Evolutionary conservation across 2,888 invertebrate species (phyloP), one percentile per base, ranked within the genome.

Genomic region (Clusia tigrina): DNA sequence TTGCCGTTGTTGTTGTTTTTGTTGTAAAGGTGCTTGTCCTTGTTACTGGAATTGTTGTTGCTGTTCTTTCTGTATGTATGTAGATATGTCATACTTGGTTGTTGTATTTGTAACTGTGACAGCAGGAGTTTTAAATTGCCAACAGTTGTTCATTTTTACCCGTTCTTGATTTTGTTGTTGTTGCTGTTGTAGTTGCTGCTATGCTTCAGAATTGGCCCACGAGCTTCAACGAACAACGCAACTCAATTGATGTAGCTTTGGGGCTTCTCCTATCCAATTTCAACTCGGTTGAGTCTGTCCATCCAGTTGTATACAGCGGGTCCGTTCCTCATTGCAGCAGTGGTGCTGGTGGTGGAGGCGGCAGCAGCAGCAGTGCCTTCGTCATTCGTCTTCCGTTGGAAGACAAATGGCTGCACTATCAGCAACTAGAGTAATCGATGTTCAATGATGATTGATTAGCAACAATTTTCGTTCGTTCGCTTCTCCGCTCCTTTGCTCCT

Each of bases 401-500:
- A 72, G 72, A 72, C 71, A 70, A 72, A 72, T 72, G 71, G 72
- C 62, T 67, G 58, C 65, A 68, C 71, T 70, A 71, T 71, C 73
- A 69, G 69, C 70, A 76, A 74, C 71, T 71, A 66, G 72, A 76
- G 74, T 74, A 76, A 76, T 76, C 71, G 73, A 67, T 73, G 74
- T 74, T 76, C 74, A 71, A 76, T 76, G 74, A 76, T 76, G 76
- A 76, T 74, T 76, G 76, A 76, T 76, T 76, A 71, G 67, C 66
- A 69, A 66, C 68, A 67, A 70, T 72, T 70, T 68, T 68, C 64
- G 64, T 65, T 67, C 32, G 32, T 12, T 12, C 32, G 6, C 12
- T 32, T 32, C 32, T 12, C 12, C 32, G 32, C 32, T 32, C 32
- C 6, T 12, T 32, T 32, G 32, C 32, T 12, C 12, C 32, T 6